Evolutionary conservation across 2,113 vertebrate genomes (phyloP), one percentile per base, ranked within the genome.

Genomic region (Chunga burmeisteri): DNA sequence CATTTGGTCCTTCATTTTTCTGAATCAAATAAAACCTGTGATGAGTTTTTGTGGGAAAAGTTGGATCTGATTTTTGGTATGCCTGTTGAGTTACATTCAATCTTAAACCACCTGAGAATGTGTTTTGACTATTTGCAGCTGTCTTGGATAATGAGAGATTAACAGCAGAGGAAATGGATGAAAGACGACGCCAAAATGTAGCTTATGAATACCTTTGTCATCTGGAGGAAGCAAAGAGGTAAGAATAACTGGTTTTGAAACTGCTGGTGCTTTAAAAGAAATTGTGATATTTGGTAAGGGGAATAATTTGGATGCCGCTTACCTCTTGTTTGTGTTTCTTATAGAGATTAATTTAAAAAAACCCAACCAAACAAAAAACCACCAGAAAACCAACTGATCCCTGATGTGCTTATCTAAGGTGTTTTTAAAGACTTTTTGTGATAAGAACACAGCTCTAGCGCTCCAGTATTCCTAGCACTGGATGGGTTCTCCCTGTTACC

Each of bases 111-210:
- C 36, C 30, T 95, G 89, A 90, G 49, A 38, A 34, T 5, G 0
- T 59, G 40, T 93, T 96, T 90, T 96, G 49, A 75, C 72, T 89
- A 8, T 91, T 96, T 94, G 34, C 97, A 99, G 99, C 99, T 36
- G 99, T 99, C 72, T 98, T 99, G 98, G 99, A 99, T 96, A 99
- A 99, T 36, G 99, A 99, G 98, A 98, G 99, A 38, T 98, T 99
- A 93, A 99, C 99, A 3, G 99, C 99, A 2, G 99, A 99, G 97
- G 99, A 99, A 98, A 99, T 99, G 99, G 99, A 99, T 75, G 99
- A 99, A 95, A 98, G 98, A 87, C 98, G 99, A 26, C 99, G 99
- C 81, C 99, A 99, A 97, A 99, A 99, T 74, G 99, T 99, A 98
- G 99, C 99, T 81, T 99, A 99, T 32, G 99, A 99, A 80, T 99